phyloP scores from a whole-genome alignment of 2,888 invertebrate genomes.

The Litoditis marina region DNA sequence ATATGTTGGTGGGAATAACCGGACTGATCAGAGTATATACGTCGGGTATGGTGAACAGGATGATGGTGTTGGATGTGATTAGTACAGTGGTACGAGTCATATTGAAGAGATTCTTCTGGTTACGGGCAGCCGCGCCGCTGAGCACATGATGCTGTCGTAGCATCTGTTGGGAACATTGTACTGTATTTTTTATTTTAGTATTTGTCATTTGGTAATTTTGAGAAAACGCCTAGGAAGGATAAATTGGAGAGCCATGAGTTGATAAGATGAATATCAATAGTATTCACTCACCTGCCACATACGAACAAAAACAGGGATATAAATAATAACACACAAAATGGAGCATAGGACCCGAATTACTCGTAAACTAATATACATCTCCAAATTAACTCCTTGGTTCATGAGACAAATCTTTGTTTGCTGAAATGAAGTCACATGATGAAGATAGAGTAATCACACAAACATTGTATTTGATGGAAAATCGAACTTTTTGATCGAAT shows the following conservation, averaged over 20 bases:
- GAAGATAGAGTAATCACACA: no score
- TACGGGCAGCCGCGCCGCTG: not conserved
- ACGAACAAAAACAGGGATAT: constrained; percentile 29
- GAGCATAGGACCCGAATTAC: constrained; percentile 28
- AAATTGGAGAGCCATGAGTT: no score
- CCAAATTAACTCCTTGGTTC: constrained; percentile 19
- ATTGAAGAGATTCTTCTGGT: constrained; percentile 19
- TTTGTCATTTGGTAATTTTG: no score
- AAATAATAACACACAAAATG: constrained; percentile 25
- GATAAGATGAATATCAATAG: no score
- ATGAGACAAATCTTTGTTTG: constrained; percentile 31
- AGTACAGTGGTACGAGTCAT: constrained; percentile 33
- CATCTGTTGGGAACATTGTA: not conserved
- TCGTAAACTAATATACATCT: constrained; percentile 24
- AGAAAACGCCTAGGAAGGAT: no score
- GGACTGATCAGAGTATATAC: constrained; percentile 27
- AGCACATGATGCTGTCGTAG: not conserved
- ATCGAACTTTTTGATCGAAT: no score
- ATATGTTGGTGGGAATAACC: constrained; percentile 23
- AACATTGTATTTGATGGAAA: no score
- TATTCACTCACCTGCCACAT: constrained; percentile 29
- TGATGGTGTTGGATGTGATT: constrained; percentile 32
- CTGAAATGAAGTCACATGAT: no score
- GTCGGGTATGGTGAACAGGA: constrained; percentile 36
- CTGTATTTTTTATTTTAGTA: no score